Base-by-base conservation (phyloP, 2,888 invertebrate species). In the Deilephila porcellus region DNA sequence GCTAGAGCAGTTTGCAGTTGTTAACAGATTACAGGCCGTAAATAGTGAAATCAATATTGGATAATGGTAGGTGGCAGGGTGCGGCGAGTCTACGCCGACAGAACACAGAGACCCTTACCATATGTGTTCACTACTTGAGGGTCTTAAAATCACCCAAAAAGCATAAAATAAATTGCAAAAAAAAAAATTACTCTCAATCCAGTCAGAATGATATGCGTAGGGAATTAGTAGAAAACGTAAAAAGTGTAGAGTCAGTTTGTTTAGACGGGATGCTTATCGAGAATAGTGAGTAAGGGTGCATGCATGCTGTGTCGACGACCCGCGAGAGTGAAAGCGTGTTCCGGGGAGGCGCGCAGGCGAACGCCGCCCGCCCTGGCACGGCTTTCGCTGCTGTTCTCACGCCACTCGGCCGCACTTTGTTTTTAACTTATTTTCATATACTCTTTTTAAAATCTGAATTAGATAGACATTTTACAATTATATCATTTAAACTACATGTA, bases 331-430 rank as follows among this genome's bases (percentile, higher is more conserved):
- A 92, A 93, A 92, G 92, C 91, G 85, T 87, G 90, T 93, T 93
- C 93, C 92, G 93, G 92, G 93, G 91, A 88, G 92, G 90, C 86
- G 80, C 78, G 81, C 83, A 79, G 85, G 81, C 81, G 81, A 67
- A 74, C 81, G 86, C 90, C 90, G 87, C 91, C 91, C 91, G 88
- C 90, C 92, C 91, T 85, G 87, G 86, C 88, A 84, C 83, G 91
- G 91, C 94, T 91, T 94, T 93, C 92, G 93, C 94, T 93, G 88
- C 91, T 90, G 88, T 88, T 89, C 91, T 93, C 95, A 94, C 94
- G 88, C 88, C 87, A 88, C 86, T 86, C 93, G 87, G 86, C 82
- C 81, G 83, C 86, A 86, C 87, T 80, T 89, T 89, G 89, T 89
- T 90, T 89, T 86, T 81, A 87, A 89, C 84, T 88, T 82, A 80